Percentiles rank a stretch among this genome's conserved stretches.
phyloP scores from a whole-genome alignment of 2,113 vertebrate species.

The Atlantisia rogersi region DNA sequence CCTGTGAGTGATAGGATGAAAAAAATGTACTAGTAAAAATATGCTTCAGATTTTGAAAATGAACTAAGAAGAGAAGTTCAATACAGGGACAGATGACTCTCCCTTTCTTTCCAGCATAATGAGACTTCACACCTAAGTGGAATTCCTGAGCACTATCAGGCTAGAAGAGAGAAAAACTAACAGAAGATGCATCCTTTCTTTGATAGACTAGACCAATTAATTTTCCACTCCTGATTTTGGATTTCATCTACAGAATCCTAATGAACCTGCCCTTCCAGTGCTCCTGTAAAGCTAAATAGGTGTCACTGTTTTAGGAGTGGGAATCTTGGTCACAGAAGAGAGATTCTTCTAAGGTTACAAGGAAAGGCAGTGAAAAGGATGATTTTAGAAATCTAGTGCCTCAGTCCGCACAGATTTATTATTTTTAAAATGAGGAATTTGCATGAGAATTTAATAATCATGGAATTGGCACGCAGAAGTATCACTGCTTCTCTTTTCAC shows the following conservation, averaged over 20 bases:
- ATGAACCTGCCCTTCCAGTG: neutral
- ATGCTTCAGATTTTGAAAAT: neutral
- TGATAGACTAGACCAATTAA: neutral
- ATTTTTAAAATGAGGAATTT: neutral
- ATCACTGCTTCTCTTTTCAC: neutral
- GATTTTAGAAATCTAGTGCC: neutral
- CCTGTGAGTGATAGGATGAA: neutral
- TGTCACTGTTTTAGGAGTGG: neutral
- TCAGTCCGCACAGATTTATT: neutral
- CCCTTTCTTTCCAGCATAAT: neutral
- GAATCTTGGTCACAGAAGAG: neutral
- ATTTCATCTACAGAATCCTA: neutral
- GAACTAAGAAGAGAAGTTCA: neutral
- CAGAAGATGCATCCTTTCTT: neutral
- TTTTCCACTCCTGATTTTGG: neutral
- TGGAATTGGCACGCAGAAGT: neutral
- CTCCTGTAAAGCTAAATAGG: neutral
- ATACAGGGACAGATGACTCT: neutral
- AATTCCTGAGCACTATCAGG: neutral
- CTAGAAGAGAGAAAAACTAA: neutral
- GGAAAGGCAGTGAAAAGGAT: neutral
- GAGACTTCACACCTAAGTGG: neutral
- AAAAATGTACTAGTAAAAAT: neutral
- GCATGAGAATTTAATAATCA: neutral
- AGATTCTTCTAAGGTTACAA: neutral